phyloP scores from a whole-genome alignment of 30 jellyfish, hydroid and myxozoan species.

The Aurelia sp. region DNA sequence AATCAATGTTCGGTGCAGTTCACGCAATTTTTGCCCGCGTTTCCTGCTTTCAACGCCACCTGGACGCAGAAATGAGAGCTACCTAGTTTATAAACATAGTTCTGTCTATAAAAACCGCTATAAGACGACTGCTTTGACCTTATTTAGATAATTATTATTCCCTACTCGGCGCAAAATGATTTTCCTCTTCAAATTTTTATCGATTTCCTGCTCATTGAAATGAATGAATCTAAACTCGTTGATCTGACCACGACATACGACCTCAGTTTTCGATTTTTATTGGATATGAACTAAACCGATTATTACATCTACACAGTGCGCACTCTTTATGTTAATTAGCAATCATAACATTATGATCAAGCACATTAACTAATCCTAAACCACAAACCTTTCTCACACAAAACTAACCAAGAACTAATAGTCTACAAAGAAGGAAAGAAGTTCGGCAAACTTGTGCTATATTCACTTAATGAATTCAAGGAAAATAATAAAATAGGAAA shows the following conservation, averaged over 20 bases:
- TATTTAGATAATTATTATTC: neutral
- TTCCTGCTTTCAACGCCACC: too few relatives aligned
- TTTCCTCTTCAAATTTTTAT: slow-evolving; percentile 7
- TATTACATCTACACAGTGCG: slow-evolving; percentile 60
- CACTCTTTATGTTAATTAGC: slow-evolving; percentile 60
- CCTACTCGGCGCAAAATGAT: neutral
- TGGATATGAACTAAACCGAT: slow-evolving; percentile 62
- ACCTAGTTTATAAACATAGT: neutral
- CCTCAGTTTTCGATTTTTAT: slow-evolving; percentile 2
- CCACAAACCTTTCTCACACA: slow-evolving; percentile 40
- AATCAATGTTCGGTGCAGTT: too few relatives aligned
- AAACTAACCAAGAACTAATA: neutral
- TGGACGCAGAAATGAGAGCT: too few relatives aligned
- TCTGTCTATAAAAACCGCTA: neutral
- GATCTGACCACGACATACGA: slow-evolving; percentile 14
- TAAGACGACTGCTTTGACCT: neutral
- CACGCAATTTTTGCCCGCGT: too few relatives aligned
- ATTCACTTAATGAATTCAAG: too few relatives aligned
- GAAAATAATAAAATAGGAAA: too few relatives aligned
- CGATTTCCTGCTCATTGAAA: slow-evolving; percentile 33
- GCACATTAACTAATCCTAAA: slow-evolving; percentile 10
- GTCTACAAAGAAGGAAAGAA: too few relatives aligned
- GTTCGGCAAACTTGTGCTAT: too few relatives aligned
- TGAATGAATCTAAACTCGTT: slow-evolving; percentile 18
- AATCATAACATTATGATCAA: slow-evolving; percentile 49